Conservation (phyloP, 1,140 invertebrate genomes). For the Leucophenga varia region DNA sequence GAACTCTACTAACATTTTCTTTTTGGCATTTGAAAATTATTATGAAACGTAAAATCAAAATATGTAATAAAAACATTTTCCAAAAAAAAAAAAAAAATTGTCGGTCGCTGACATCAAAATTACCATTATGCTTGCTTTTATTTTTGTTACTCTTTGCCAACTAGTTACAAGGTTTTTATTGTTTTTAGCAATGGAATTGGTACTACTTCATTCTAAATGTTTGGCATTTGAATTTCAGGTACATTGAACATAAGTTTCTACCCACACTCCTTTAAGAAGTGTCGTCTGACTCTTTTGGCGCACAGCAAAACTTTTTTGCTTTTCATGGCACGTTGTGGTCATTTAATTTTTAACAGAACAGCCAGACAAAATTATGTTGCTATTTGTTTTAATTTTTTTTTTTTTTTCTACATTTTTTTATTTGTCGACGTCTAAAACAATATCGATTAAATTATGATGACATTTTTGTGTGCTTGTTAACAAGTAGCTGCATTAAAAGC, state of each 20-base stretch:
- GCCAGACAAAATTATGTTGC: constrained; percentile 9
- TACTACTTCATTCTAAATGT: not conserved
- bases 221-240: not conserved
- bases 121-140: not conserved
- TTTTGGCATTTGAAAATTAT: too few species aligned
- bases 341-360: not conserved
- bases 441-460: constrained; percentile 2
- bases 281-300: too few species aligned
- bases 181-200: not conserved
- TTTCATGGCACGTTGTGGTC: not conserved
- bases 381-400: constrained; percentile 13
- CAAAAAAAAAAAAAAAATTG: too few species aligned
- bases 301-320: too few species aligned
- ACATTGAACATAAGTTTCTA: not conserved
- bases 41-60: too few species aligned
- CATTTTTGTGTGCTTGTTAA: constrained; percentile 13
- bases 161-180: too few species aligned
- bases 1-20: too few species aligned
- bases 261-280: too few species aligned
- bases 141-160: too few species aligned
- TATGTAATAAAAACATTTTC: not conserved
- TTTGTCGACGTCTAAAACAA: constrained; percentile 7
- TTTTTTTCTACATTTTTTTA: constrained; percentile 9
- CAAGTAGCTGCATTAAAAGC: constrained; percentile 36
- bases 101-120: not conserved